A percentile compares a stretch with the other conserved stretches of the same genome.
Conservation (phyloP, 92 coral and sea anemone species). For the Palythoa caribaeorum region DNA sequence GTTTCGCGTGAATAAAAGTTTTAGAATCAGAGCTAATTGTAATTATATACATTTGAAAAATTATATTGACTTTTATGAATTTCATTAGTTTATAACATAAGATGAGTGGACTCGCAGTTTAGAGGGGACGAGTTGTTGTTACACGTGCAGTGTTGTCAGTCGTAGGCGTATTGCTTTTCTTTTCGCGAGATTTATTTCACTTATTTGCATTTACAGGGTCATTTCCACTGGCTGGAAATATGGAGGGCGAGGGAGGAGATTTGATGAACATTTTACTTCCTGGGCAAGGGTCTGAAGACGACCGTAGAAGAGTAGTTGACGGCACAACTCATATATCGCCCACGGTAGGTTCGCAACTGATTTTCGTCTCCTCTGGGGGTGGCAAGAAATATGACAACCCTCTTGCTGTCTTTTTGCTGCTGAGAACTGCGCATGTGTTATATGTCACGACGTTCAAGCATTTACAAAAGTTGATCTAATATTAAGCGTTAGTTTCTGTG, state of each 20-base stretch:
- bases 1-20: constrained; percentile 36
- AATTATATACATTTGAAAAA: neutral
- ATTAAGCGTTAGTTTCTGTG: neutral
- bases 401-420: constrained; percentile 28
- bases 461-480: neutral
- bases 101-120: neutral
- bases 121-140: constrained; percentile 12
- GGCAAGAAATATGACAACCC: constrained; percentile 47
- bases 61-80: neutral
- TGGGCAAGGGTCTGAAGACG: constrained; percentile 48
- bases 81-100: neutral
- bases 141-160: constrained; percentile 47
- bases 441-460: neutral
- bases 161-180: constrained; percentile 8
- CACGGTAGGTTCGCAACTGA: constrained; percentile 8
- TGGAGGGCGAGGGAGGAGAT: constrained; percentile 52
- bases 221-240: constrained; percentile 16
- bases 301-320: constrained; percentile 33
- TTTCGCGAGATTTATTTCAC: constrained; percentile 14
- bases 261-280: constrained; percentile 41
- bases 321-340: constrained; percentile 33
- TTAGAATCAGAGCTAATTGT: neutral
- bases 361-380: neutral
- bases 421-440: constrained; percentile 40
- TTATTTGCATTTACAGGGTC: constrained; percentile 34